phyloP scores from a whole-genome alignment of 2,797 vertebrate genomes.

The Propithecus perrieri region DNA sequence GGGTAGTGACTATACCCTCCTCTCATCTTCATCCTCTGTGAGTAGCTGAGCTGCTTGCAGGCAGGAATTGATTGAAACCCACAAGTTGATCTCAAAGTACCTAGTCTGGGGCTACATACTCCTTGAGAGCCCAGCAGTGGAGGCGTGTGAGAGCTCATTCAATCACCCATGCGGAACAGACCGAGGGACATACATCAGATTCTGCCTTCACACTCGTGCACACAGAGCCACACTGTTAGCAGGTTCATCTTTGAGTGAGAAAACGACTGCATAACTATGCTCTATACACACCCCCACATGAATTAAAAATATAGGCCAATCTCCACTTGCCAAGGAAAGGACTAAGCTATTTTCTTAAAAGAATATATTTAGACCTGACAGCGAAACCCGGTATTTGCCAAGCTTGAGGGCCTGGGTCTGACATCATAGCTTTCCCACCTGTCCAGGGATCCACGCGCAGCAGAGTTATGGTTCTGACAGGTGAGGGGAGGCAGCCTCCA shows the following conservation, averaged over 20 bases:
- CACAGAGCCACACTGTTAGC: not conserved
- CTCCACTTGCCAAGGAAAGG: constrained; percentile 48
- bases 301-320: constrained; percentile 66
- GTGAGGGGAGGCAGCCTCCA: constrained; percentile 69
- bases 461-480: constrained; percentile 68
- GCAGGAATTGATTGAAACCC: not conserved
- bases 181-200: not conserved
- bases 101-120: not conserved
- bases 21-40: not conserved
- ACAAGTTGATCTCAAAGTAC: not conserved
- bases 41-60: not conserved
- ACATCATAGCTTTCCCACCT: not conserved
- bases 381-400: constrained; percentile 39
- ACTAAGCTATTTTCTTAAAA: constrained; percentile 66
- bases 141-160: not conserved
- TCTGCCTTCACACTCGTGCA: not conserved
- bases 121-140: not conserved
- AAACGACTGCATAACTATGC: not conserved
- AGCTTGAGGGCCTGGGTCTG: constrained; percentile 61
- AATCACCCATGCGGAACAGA: not conserved
- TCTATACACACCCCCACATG: not conserved
- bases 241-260: not conserved
- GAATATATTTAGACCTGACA: constrained; percentile 58
- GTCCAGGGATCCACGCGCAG: constrained; percentile 37
- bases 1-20: not conserved